phyloP scores from a whole-genome alignment of 2,797 vertebrate genomes.

The Sebastes taczanowskii region DNA sequence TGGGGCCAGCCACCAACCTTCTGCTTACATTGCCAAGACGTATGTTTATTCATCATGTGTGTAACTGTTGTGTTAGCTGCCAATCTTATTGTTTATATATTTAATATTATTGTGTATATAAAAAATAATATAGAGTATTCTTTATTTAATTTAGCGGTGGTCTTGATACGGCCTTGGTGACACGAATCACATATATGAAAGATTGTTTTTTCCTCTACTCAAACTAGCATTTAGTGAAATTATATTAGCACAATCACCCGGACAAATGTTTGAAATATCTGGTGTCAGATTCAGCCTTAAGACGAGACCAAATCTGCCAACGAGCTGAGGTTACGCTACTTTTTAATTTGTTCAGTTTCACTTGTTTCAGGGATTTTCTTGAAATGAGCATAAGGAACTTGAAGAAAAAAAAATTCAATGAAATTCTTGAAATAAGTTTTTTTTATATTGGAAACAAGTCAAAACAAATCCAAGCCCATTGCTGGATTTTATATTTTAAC shows the following conservation, averaged over 20 bases:
- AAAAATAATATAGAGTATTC: conserved; percentile 21
- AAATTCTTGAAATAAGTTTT: neutral
- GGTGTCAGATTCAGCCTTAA: conserved; percentile 19
- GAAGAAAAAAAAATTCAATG: neutral
- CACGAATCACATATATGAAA: neutral
- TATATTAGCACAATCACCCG: neutral
- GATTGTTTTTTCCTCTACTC: conserved; percentile 2
- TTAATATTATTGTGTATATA: conserved; percentile 57
- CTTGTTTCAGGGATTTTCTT: neutral
- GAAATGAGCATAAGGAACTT: neutral
- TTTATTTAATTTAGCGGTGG: conserved; percentile 33
- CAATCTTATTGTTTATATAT: conserved; percentile 74
- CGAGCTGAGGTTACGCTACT: neutral
- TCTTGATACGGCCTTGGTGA: conserved; percentile 16
- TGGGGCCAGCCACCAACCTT: conserved; percentile 62
- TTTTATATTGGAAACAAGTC: neutral
- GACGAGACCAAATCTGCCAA: neutral
- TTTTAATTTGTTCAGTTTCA: neutral
- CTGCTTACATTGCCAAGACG: conserved; percentile 80
- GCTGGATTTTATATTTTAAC: neutral
- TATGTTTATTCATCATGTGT: conserved; percentile 87
- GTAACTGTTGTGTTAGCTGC: conserved; percentile 89
- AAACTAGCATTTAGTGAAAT: neutral
- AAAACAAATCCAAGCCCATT: neutral
- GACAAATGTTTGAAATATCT: neutral